Evolutionary conservation across 1,140 invertebrate species (phyloP), one percentile per base, ranked within the genome.

Genomic region (Trichomalopsis sarcophagae): DNA sequence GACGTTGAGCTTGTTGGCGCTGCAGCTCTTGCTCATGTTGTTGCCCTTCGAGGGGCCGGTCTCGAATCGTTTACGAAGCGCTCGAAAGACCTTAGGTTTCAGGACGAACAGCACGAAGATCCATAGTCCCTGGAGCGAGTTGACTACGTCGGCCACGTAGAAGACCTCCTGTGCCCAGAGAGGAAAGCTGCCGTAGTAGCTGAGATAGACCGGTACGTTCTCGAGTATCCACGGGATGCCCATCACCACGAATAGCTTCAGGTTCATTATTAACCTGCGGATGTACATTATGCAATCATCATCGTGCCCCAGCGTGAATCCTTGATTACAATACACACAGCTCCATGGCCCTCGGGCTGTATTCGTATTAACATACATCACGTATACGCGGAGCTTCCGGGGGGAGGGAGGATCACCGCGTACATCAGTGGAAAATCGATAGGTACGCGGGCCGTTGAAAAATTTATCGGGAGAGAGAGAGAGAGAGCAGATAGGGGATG

Each of bases 191-290:
- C 21, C 27, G n/a, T 27, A 76, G 71, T 85, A 27, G 21, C 90
- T 87, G 2, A 92, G 21, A 33, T 90, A 80, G 13, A 94, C 94
- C 4, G 95, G 95, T 0, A 95, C 82, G 2, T 96, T 92, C 90
- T 97, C 96, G 1, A 95, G 92, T 0, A 95, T 90, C 96, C 96
- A 97, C 0, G 95, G 94, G 0, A 96, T 94, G 27, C 96, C 96
- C 96, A 96, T 97, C 1, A 96, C 95, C 68, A 96, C 90, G 92
- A 96, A 97, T 5, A 97, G 89, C 88, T 97, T 97, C 0, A 95
- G 91, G 86, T 96, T 96, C 91, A 97, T 94, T 21, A 95, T 89
- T 76, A 96, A 95, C 88, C 96, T 96, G 91, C 17, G 90, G 85
- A 30, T 36, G 27, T 27, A 36, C 33, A 36, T 69, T 79, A 79